These are phyloP conservation scores for Caranx ignobilis DNA, from an alignment of 2,113 vertebrate genomes.

Conservation along the genomic window DNA sequence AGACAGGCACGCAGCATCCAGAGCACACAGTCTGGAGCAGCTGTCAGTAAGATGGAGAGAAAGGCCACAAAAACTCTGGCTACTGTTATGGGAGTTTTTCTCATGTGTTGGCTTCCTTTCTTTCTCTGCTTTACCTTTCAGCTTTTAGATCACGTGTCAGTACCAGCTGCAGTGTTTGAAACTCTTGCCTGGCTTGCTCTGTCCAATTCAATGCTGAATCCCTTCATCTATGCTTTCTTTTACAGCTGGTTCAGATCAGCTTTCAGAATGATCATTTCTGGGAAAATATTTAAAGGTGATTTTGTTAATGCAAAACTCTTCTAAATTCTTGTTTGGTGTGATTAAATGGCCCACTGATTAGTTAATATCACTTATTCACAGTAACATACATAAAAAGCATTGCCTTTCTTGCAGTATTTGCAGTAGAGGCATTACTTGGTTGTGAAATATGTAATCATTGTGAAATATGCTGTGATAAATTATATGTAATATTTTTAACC, in stretches of 20 bases:
- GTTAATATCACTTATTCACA: no score
- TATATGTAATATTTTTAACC: no score
- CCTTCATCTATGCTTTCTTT: slow-evolving; percentile 60
- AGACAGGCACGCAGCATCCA: slow-evolving; percentile 48
- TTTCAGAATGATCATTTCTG: slow-evolving; percentile 42
- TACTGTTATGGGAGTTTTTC: slow-evolving; percentile 45
- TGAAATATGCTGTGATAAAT: no score
- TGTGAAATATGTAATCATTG: no score
- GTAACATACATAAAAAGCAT: no score
- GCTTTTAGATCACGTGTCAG: not conserved
- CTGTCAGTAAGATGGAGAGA: slow-evolving; percentile 34
- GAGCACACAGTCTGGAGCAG: slow-evolving; percentile 5
- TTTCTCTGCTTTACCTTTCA: slow-evolving; percentile 14
- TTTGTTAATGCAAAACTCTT: no score
- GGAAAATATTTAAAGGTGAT: slow-evolving; percentile 9
- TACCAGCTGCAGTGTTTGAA: slow-evolving; percentile 21
- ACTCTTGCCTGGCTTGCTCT: slow-evolving; percentile 41
- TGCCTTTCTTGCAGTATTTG: no score
- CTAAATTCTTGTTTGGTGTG: no score
- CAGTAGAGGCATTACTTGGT: no score
- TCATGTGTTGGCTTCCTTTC: slow-evolving; percentile 37
- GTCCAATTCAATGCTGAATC: slow-evolving; percentile 67
- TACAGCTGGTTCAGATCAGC: slow-evolving; percentile 55
- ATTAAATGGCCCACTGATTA: no score
- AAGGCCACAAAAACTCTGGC: slow-evolving; percentile 53